A percentile compares a stretch with the other conserved stretches of the same genome.
Conservation (phyloP, 2,113 vertebrate genomes). For the Axis porcinus region DNA sequence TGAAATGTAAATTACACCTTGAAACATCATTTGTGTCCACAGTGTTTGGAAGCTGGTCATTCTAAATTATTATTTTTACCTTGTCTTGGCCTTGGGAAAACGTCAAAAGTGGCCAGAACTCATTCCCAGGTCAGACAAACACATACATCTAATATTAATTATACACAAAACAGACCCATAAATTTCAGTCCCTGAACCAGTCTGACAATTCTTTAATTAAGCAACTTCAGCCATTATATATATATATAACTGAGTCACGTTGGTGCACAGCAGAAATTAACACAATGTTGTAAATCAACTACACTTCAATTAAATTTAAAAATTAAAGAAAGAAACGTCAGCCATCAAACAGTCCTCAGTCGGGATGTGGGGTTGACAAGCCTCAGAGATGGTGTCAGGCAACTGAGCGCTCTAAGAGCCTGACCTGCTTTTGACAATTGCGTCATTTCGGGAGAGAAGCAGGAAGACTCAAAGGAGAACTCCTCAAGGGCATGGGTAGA, state of each 20-base stretch:
- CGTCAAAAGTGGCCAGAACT: not conserved
- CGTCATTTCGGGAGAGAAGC: not conserved
- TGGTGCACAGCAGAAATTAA: not conserved
- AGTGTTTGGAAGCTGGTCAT: not conserved
- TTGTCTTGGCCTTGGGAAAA: not conserved
- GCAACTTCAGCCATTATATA: not conserved
- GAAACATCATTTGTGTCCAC: not conserved
- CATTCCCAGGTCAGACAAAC: not conserved
- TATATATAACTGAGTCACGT: not conserved
- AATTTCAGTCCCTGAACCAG: not conserved
- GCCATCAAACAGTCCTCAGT: not conserved
- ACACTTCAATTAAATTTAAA: not conserved
- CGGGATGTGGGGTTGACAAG: not conserved
- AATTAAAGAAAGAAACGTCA: not conserved
- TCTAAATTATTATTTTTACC: slow-evolving; percentile 38
- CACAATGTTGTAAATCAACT: not conserved
- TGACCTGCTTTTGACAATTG: not conserved
- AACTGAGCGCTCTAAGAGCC: not conserved
- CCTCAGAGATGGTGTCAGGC: not conserved
- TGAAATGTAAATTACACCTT: slow-evolving; percentile 14
- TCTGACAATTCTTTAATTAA: not conserved
- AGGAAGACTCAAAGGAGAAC: not conserved
- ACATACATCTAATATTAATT: slow-evolving; percentile 12
- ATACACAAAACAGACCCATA: not conserved
- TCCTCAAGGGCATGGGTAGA: not conserved